phyloP scores from a whole-genome alignment of 2,797 vertebrate genomes.

The Enteromius fasciolatus region DNA sequence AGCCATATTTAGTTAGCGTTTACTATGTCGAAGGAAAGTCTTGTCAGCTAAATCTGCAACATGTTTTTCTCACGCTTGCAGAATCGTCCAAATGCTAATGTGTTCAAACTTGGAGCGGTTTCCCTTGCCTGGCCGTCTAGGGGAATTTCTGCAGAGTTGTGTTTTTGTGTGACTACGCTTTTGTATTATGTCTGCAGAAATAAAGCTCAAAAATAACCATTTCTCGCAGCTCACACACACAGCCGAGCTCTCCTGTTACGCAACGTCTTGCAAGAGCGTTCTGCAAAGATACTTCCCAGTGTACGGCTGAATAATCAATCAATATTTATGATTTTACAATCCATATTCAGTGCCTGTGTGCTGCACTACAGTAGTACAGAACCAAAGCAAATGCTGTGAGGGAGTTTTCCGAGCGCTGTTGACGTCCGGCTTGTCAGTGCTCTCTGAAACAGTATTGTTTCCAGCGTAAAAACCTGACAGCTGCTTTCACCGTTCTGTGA shows the following conservation, averaged over 20 bases:
- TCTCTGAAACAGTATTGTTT: background rate
- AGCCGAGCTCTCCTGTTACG: background rate
- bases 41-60: background rate
- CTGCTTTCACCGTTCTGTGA: constrained; percentile 6
- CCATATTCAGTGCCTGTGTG: background rate
- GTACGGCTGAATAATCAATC: background rate
- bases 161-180: background rate
- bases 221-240: background rate
- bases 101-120: constrained; percentile 23
- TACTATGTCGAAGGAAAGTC: too few species aligned
- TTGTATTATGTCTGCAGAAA: constrained; percentile 23
- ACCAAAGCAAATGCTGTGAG: background rate
- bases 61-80: constrained; percentile 20
- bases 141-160: constrained; percentile 38
- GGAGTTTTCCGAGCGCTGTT: background rate
- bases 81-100: constrained; percentile 29
- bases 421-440: background rate
- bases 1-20: too few species aligned
- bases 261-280: background rate
- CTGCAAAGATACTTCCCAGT: constrained; percentile 3
- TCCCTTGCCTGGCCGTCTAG: background rate
- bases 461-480: background rate
- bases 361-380: background rate
- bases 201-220: constrained; percentile 15
- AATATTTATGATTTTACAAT: background rate